Evolutionary conservation across 2,797 vertebrate species (phyloP).

Genomic region (Onychomys leucogaster): DNA sequence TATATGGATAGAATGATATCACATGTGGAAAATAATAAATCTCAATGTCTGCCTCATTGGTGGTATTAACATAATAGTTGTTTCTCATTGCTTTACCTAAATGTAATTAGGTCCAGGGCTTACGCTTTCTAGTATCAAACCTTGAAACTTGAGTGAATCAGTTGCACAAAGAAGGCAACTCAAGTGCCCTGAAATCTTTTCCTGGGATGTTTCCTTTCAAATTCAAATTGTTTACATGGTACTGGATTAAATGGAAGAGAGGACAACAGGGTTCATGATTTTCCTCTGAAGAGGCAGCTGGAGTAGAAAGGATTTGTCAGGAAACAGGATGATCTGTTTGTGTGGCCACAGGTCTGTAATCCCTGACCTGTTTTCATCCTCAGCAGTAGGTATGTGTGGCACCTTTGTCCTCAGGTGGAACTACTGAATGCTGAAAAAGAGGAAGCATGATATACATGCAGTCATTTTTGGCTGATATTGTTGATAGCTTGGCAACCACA

Average conservation of each 20-base stretch:
- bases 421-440: not conserved
- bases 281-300: conserved; percentile 69
- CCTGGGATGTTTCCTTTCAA: conserved; percentile 63
- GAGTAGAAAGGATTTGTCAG: conserved; percentile 62
- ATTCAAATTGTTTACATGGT: conserved; percentile 61
- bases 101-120: not conserved
- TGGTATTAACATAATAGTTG: not conserved
- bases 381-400: not conserved
- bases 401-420: conserved; percentile 70
- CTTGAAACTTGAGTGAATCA: not conserved
- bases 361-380: conserved; percentile 75
- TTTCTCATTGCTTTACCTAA: not conserved
- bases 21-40: not conserved
- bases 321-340: conserved; percentile 78
- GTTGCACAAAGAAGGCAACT: not conserved
- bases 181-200: conserved; percentile 25
- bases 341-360: conserved; percentile 45
- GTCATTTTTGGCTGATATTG: not conserved
- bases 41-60: not conserved
- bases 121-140: not conserved
- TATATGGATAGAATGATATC: not conserved
- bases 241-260: conserved; percentile 69
- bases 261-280: not conserved
- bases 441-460: too few relatives aligned
- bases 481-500: not conserved